Conservation (phyloP, 2,888 invertebrate genomes). For the Rhimphoctona megacephalus region DNA sequence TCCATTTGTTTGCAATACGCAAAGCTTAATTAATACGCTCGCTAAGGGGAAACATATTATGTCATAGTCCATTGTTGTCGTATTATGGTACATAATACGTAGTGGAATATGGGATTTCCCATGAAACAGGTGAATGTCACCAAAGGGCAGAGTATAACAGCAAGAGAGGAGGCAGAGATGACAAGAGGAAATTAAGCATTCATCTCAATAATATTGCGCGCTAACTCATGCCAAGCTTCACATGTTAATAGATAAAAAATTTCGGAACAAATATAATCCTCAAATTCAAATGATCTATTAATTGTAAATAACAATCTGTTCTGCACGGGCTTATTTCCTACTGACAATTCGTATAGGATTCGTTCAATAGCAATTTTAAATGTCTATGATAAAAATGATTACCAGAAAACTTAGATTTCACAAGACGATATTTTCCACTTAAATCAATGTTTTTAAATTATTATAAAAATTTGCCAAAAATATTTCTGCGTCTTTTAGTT, state of each 20-base stretch:
- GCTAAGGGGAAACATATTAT: not conserved
- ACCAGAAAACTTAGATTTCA: not conserved
- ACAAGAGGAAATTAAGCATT: slow-evolving; percentile 21
- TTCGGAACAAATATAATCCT: not conserved
- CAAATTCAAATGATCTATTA: not conserved
- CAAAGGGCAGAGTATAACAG: not conserved
- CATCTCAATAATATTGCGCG: slow-evolving; percentile 19
- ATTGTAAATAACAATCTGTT: not conserved
- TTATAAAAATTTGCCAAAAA: not conserved
- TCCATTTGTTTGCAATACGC: not conserved
- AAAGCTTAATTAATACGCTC: not conserved
- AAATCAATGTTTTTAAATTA: too few relatives aligned
- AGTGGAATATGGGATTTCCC: slow-evolving; percentile 7
- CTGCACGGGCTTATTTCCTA: not conserved
- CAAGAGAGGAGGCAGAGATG: not conserved
- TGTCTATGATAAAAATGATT: not conserved
- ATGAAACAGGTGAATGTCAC: not conserved
- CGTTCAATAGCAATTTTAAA: not conserved
- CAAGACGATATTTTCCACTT: too few relatives aligned
- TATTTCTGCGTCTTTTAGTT: too few relatives aligned
- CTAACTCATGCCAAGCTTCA: not conserved
- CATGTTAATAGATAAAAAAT: not conserved
- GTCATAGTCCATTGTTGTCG: slow-evolving; percentile 14
- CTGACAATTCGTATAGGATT: not conserved
- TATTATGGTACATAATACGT: slow-evolving; percentile 4